Evolutionary conservation across 1,140 invertebrate species (phyloP).

Genomic region (Mycetomoellerius zeteki): DNA sequence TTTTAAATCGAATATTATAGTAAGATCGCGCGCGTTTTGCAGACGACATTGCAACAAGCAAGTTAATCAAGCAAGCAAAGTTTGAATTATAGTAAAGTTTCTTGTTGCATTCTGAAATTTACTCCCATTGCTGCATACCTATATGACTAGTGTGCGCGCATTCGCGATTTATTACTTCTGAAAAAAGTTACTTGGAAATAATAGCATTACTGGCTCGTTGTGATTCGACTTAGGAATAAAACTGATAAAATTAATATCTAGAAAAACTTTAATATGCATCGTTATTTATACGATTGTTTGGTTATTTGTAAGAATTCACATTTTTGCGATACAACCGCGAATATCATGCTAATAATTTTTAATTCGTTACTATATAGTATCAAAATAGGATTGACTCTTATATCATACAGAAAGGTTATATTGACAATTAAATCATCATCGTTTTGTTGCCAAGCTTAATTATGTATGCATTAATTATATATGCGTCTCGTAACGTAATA

Average conservation of each 20-base stretch:
- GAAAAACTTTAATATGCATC: not conserved
- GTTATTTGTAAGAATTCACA: too few species aligned
- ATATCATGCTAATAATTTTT: not conserved
- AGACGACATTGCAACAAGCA: slow-evolving; percentile 14
- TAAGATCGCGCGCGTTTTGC: not conserved
- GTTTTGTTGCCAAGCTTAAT: not conserved
- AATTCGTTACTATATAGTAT: not conserved
- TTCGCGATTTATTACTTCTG: slow-evolving; percentile 21
- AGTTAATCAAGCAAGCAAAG: not conserved
- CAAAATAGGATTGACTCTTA: not conserved
- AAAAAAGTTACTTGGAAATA: slow-evolving; percentile 7
- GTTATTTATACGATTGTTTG: not conserved
- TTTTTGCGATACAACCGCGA: too few species aligned
- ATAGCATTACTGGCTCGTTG: not conserved
- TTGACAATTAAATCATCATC: not conserved
- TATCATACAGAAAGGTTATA: not conserved
- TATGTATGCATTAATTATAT: slow-evolving; percentile 3
- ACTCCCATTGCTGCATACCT: not conserved
- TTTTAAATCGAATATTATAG: not conserved
- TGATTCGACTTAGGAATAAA: not conserved
- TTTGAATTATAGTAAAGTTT: slow-evolving; percentile 35
- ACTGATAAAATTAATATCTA: not conserved
- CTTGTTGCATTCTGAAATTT: slow-evolving; percentile 41
- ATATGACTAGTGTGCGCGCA: not conserved
- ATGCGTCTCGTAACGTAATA: not conserved